Evolutionary conservation across 2,888 invertebrate genomes (phyloP), one percentile per base, ranked within the genome.

Genomic region (Diogma glabrata): DNA sequence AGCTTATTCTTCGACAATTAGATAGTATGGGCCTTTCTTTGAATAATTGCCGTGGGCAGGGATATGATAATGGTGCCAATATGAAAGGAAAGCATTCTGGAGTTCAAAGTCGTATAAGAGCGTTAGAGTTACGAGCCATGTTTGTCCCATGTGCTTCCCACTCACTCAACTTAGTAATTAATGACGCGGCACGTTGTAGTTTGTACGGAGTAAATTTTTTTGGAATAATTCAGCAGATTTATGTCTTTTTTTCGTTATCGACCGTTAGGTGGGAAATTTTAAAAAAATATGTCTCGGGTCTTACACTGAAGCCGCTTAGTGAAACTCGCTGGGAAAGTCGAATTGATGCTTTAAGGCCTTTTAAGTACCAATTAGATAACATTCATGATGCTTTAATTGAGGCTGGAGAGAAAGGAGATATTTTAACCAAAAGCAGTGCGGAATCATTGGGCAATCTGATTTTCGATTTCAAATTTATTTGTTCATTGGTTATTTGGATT

Each of bases 121-220:
- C 28, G 24, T 17, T 52, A 19, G 52, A 54, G 51, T 17, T 17
- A 7, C 16, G 36, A 36, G 36, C 14, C 16, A 3, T 36, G 6
- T 51, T 46, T 33, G 53, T 53, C n/a, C 53, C 53, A 26, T 51
- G 51, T 28, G 22, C 33, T 19, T 50, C 45, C 3, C 49, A 52
- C 48, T 50, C 49, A 1, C 23, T 54, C 6, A 52, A 50, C 49
- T 48, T 50, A 12, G 51, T 52, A 24, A 26, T 52, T 16, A 51
- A 51, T 36, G 51, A 54, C 19, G 43, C 52, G 6, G 36, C 36
- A 14, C 36, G 16, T 36, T 36, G 36, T 17, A 17, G 16, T 17
- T 52, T 50, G 5, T 28, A 52, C 24, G 52, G 50, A 22, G 38
- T 50, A 24, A 50, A 48, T 9, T 52, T 54, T 28, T 54, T 52